phyloP scores from a whole-genome alignment of 2,113 vertebrate species.

The Mustela lutreola region DNA sequence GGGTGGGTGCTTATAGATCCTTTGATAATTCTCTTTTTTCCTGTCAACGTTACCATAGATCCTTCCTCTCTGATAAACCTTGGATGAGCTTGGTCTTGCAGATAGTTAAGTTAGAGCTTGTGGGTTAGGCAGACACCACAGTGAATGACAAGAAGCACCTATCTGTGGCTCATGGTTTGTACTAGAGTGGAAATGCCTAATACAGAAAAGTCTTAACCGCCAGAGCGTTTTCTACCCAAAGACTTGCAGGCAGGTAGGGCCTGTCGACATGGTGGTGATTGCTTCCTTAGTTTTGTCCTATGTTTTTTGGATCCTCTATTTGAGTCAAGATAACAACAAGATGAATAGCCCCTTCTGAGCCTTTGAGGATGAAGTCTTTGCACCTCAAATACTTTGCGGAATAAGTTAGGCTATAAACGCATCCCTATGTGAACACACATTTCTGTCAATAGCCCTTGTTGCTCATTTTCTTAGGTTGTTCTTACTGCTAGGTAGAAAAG shows the following conservation, averaged over 20 bases:
- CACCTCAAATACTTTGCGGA: background rate
- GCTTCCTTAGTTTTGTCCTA: background rate
- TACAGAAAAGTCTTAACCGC: slow-evolving; percentile 85
- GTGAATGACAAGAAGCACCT: slow-evolving; percentile 70
- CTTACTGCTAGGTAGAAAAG: background rate
- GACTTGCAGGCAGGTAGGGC: background rate
- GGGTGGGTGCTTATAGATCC: background rate
- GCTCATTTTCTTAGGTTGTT: background rate
- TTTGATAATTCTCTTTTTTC: background rate
- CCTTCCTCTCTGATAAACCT: background rate
- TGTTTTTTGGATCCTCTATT: background rate
- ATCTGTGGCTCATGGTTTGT: slow-evolving; percentile 71
- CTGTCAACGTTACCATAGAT: background rate
- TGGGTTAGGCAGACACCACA: slow-evolving; percentile 75
- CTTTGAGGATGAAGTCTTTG: background rate
- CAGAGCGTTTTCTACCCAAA: slow-evolving; percentile 84
- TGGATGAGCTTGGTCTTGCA: slow-evolving; percentile 73
- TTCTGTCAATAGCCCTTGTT: background rate
- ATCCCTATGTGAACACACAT: background rate
- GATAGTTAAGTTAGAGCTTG: slow-evolving; percentile 78
- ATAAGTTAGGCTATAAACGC: background rate
- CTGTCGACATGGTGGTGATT: background rate
- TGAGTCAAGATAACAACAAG: background rate
- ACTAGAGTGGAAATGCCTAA: slow-evolving; percentile 71
- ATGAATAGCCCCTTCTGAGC: background rate